These are phyloP conservation scores for Limnephilus marmoratus DNA, from an alignment of 2,888 invertebrate genomes.

Conservation along the genomic window DNA sequence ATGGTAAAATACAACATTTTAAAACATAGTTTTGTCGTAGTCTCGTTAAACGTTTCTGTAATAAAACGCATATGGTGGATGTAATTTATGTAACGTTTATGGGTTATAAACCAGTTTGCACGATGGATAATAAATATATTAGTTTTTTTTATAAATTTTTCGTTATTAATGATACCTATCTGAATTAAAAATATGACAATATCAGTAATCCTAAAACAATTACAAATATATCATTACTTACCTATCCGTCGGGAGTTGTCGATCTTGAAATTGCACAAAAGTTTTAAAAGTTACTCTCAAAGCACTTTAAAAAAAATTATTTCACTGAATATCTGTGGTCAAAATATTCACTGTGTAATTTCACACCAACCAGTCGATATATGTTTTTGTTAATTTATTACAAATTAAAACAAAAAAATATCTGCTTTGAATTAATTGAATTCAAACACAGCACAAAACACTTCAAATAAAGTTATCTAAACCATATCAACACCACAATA, in stretches of 20 bases:
- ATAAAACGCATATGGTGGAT: too few relatives aligned
- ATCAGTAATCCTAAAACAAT: too few relatives aligned
- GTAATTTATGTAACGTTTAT: too few relatives aligned
- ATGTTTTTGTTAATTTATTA: background rate
- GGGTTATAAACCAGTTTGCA: too few relatives aligned
- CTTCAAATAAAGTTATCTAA: background rate
- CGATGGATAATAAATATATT: too few relatives aligned
- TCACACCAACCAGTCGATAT: background rate
- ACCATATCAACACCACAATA: background rate
- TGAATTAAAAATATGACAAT: too few relatives aligned
- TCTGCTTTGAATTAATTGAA: background rate
- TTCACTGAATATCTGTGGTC: background rate
- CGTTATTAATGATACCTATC: too few relatives aligned
- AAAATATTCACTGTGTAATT: background rate
- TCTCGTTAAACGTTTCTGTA: too few relatives aligned
- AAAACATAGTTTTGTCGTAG: too few relatives aligned
- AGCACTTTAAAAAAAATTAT: background rate
- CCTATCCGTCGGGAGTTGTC: background rate
- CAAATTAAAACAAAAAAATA: background rate
- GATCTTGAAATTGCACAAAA: background rate
- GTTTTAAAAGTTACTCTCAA: background rate
- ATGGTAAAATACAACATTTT: too few relatives aligned
- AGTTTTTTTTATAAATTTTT: too few relatives aligned
- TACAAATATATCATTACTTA: background rate
- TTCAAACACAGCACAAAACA: background rate